phyloP scores from a whole-genome alignment of 2,797 vertebrate species.

The Bucorvus abyssinicus region DNA sequence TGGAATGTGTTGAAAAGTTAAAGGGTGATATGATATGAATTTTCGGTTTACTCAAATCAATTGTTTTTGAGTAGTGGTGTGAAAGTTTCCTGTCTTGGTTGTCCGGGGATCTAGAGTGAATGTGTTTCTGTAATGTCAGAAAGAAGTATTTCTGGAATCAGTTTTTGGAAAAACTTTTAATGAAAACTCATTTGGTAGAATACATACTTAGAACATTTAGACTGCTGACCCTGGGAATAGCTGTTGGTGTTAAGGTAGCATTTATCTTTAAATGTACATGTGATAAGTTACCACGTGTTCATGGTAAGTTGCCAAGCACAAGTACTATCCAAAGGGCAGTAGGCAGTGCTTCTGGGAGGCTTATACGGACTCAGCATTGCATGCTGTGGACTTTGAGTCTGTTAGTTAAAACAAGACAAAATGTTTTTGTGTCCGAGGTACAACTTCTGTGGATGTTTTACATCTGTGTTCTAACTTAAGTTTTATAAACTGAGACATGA shows the following conservation, averaged over 20 bases:
- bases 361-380: background rate
- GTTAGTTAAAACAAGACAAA: background rate
- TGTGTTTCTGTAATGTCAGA: background rate
- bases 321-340: background rate
- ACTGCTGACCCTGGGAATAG: background rate
- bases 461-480: background rate
- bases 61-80: background rate
- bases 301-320: background rate
- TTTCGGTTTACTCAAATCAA: background rate
- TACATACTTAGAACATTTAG: background rate
- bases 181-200: background rate
- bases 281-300: slow-evolving; percentile 19
- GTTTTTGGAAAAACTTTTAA: background rate
- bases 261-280: slow-evolving; percentile 39
- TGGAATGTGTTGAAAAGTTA: background rate
- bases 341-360: background rate
- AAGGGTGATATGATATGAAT: background rate
- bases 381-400: background rate
- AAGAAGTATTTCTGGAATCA: background rate
- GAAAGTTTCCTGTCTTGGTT: background rate
- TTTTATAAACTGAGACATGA: background rate
- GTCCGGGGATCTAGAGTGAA: background rate
- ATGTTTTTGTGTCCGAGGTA: background rate
- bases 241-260: background rate
- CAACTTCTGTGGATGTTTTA: background rate